Conservation (phyloP, 30 jellyfish, hydroid and myxozoan species). For the Chironex yamaguchii region DNA sequence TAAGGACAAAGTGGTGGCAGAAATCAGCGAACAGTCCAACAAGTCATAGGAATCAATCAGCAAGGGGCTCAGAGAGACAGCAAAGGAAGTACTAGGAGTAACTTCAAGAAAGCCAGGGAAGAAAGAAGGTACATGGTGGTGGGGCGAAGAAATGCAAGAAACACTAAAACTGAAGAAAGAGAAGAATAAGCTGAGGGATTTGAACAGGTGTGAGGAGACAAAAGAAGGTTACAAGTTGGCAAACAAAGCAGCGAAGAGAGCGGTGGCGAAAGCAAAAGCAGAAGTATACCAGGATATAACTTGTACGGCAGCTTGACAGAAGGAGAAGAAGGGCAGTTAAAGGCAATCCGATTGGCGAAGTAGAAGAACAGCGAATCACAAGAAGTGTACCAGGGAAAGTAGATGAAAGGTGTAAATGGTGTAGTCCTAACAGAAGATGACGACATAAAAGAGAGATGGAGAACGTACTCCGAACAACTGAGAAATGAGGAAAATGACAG, state of each 20-base stretch:
- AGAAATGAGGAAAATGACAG: constrained; percentile 13
- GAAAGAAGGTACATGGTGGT: constrained; percentile 11
- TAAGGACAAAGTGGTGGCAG: neutral
- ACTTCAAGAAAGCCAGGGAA: too few relatives aligned
- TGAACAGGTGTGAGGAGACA: constrained; percentile 1
- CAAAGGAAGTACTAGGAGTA: too few relatives aligned
- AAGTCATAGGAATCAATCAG: neutral
- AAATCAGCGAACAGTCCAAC: neutral
- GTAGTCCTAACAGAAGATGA: neutral
- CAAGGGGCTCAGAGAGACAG: too few relatives aligned
- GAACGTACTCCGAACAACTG: constrained; percentile 6
- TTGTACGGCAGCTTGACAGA: constrained; percentile 4
- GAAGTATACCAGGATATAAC: constrained; percentile 8
- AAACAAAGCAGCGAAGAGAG: neutral
- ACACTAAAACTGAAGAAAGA: neutral
- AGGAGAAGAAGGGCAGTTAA: constrained; percentile 4
- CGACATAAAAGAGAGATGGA: constrained; percentile 18
- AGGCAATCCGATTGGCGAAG: constrained; percentile 18
- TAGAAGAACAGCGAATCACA: constrained; percentile 13
- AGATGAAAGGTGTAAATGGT: constrained; percentile 4
- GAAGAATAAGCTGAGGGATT: constrained; percentile 5
- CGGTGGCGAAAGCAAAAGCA: constrained; percentile 14
- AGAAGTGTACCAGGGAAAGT: neutral
- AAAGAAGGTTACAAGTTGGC: neutral
- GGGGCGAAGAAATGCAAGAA: constrained; percentile 9